phyloP scores from a whole-genome alignment of 2,888 invertebrate genomes.

The Ceraclea dissimilis region DNA sequence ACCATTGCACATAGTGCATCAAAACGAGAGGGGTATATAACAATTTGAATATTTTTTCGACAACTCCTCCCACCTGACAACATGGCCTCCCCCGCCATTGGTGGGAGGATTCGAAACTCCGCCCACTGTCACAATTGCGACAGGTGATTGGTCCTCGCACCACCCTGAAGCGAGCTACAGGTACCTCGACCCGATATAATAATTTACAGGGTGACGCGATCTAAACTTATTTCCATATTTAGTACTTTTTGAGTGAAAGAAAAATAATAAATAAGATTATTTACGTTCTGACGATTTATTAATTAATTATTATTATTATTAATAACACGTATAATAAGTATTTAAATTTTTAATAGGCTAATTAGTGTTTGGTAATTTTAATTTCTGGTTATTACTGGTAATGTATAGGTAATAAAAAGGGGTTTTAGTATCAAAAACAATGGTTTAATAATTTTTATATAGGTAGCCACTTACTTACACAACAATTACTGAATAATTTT shows the following conservation, averaged over 20 bases:
- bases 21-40: background rate
- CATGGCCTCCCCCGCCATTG: constrained; percentile 6
- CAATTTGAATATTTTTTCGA: background rate
- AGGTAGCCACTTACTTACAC: background rate
- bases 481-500: background rate
- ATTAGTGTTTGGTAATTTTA: no score
- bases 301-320: no score
- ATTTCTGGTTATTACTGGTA: no score
- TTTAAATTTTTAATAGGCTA: no score
- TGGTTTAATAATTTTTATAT: background rate
- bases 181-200: background rate
- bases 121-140: background rate
- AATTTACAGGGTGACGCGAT: background rate
- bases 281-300: no score
- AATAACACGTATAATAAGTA: no score
- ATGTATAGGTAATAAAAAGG: no score
- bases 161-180: constrained; percentile 5
- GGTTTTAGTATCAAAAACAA: no score
- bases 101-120: background rate
- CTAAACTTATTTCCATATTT: background rate
- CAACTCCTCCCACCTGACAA: background rate
- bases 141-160: background rate
- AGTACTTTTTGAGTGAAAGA: background rate
- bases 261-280: no score
- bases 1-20: background rate